Conservation (phyloP, 2,113 vertebrate genomes). For the Anarhynchus alexandrinus region DNA sequence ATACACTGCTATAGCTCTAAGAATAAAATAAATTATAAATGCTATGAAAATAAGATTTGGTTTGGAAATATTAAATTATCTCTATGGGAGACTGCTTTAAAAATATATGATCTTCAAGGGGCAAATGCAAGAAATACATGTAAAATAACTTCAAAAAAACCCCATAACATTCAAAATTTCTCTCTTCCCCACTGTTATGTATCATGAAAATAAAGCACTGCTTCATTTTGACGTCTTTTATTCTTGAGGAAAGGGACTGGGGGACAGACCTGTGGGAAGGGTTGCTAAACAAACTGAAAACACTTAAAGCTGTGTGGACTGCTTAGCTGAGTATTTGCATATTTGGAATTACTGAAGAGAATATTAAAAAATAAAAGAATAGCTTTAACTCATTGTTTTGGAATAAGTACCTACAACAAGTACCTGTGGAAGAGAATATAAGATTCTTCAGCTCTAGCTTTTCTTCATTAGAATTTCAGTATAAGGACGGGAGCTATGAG, state of each 20-base stretch:
- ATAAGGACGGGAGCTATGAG: neutral
- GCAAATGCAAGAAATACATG: neutral
- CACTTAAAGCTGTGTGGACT: neutral
- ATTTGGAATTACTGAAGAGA: neutral
- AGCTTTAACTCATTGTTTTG: neutral
- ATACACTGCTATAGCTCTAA: neutral
- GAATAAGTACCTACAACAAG: neutral
- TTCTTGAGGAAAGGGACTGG: neutral
- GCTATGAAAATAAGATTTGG: neutral
- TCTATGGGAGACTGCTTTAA: neutral
- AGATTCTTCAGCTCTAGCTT: neutral
- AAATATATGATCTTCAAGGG: neutral
- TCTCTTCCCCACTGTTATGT: neutral
- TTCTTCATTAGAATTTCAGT: neutral
- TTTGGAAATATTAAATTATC: neutral
- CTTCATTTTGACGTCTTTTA: neutral
- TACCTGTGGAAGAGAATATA: neutral
- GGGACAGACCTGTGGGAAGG: fast-evolving
- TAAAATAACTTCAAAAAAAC: neutral
- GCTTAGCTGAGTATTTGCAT: neutral
- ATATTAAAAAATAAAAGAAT: neutral
- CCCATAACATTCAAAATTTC: neutral
- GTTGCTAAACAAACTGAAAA: neutral
- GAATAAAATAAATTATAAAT: neutral
- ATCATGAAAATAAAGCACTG: neutral